Evolutionary conservation across 2,113 vertebrate genomes (phyloP).

Genomic region (Saguinus imperator): DNA sequence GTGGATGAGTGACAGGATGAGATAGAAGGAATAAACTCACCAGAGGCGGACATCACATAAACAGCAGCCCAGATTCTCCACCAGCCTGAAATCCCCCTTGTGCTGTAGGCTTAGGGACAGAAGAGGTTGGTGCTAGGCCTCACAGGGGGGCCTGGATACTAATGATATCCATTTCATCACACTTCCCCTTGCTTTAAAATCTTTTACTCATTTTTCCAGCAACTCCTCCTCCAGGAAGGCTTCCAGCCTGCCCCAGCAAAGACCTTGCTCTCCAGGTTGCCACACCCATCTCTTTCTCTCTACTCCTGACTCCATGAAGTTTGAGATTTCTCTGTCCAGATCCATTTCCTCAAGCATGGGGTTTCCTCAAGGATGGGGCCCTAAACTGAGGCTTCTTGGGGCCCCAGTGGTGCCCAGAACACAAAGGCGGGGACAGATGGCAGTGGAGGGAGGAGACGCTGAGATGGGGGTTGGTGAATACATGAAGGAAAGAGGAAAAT

Average conservation of each 20-base stretch:
- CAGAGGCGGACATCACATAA: background rate
- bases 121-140: background rate
- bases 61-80: slow-evolving; percentile 52
- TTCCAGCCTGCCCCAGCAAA: background rate
- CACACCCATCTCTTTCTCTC: background rate
- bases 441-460: background rate
- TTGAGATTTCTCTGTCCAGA: background rate
- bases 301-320: background rate
- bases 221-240: background rate
- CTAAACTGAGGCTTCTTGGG: background rate
- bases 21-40: background rate
- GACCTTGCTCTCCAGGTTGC: background rate
- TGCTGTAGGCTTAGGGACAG: slow-evolving; percentile 57
- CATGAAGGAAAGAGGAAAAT: background rate
- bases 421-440: background rate
- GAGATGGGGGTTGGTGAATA: background rate
- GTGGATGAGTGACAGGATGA: background rate
- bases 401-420: background rate
- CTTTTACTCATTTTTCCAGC: background rate
- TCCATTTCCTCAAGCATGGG: background rate
- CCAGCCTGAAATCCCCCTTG: slow-evolving; percentile 72
- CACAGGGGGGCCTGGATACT: background rate
- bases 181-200: background rate
- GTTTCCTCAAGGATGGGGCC: background rate
- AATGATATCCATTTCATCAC: too few species aligned